phyloP scores from a whole-genome alignment of 2,888 invertebrate genomes.

The Pheosia gnoma region DNA sequence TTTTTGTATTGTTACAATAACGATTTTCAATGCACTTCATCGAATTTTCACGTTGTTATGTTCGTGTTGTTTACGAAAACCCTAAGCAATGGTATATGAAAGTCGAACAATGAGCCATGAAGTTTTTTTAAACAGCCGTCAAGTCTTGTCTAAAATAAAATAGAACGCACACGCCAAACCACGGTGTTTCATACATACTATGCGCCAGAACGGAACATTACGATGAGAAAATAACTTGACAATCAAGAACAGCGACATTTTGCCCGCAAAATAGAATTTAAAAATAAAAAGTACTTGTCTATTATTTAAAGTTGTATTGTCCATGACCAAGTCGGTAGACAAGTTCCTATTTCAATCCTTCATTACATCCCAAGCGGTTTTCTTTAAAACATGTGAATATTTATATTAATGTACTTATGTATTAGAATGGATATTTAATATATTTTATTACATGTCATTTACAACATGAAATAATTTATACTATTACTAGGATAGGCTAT shows the following conservation, averaged over 20 bases:
- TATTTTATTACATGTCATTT: too few species aligned
- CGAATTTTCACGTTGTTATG: conserved; percentile 73
- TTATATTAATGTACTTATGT: too few species aligned
- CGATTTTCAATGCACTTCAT: conserved; percentile 67
- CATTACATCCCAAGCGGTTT: too few species aligned
- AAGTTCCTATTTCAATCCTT: too few species aligned
- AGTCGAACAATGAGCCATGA: conserved; percentile 69
- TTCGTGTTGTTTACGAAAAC: conserved; percentile 76
- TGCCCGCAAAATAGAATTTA: conserved; percentile 72
- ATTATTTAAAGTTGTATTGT: conserved; percentile 44
- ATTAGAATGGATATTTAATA: too few species aligned
- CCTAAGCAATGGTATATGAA: conserved; percentile 63
- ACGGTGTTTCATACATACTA: conserved; percentile 81
- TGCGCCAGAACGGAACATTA: conserved; percentile 83
- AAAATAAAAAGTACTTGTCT: conserved; percentile 65
- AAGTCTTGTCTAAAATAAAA: conserved; percentile 82
- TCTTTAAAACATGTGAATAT: too few species aligned
- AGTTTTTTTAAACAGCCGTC: conserved; percentile 77
- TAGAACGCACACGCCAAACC: conserved; percentile 80
- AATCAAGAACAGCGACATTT: conserved; percentile 83
- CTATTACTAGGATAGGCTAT: too few species aligned
- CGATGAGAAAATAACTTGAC: conserved; percentile 84
- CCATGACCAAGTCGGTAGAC: conserved; percentile 39
- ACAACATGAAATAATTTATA: too few species aligned
- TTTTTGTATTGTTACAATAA: conserved; percentile 55